Percentiles rank a stretch among this genome's conserved stretches.
Conservation (phyloP, 1,140 invertebrate species). For the Aphelenchoides besseyi region DNA sequence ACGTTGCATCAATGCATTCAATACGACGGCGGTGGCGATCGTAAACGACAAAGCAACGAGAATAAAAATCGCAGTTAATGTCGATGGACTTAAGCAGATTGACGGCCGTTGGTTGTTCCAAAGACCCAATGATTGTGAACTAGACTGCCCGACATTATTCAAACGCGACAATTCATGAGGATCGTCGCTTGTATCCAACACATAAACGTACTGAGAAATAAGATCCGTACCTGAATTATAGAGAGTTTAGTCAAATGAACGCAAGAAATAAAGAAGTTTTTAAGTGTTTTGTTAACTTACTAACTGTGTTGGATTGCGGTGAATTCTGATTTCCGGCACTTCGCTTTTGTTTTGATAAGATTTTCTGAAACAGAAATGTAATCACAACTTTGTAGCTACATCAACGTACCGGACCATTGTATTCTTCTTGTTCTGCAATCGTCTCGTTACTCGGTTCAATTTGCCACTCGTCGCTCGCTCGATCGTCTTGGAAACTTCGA, state of each 20-base stretch:
- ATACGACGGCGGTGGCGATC: constrained; percentile 24
- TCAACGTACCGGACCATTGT: neutral
- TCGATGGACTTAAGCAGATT: constrained; percentile 40
- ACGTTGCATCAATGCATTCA: constrained; percentile 26
- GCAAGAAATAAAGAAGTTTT: too few species aligned
- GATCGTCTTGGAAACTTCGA: constrained; percentile 18
- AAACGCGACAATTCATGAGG: constrained; percentile 22
- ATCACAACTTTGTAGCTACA: too few species aligned
- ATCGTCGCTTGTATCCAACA: constrained; percentile 47
- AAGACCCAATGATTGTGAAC: constrained; percentile 12
- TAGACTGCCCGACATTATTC: neutral
- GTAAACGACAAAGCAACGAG: constrained; percentile 32
- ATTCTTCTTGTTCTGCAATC: neutral
- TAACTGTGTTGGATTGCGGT: neutral
- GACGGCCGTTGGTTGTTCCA: constrained; percentile 16
- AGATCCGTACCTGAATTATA: constrained; percentile 38
- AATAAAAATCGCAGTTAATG: constrained; percentile 33
- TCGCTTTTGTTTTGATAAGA: constrained; percentile 8
- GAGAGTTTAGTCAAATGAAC: constrained; percentile 12
- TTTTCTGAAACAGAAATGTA: constrained; percentile 1
- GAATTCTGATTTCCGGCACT: neutral
- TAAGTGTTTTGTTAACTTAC: neutral
- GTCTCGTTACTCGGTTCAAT: neutral
- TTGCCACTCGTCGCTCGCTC: constrained; percentile 2
- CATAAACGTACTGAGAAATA: constrained; percentile 60